Base-by-base conservation (phyloP, 2,888 invertebrate species). In the Dynastes tityus region DNA sequence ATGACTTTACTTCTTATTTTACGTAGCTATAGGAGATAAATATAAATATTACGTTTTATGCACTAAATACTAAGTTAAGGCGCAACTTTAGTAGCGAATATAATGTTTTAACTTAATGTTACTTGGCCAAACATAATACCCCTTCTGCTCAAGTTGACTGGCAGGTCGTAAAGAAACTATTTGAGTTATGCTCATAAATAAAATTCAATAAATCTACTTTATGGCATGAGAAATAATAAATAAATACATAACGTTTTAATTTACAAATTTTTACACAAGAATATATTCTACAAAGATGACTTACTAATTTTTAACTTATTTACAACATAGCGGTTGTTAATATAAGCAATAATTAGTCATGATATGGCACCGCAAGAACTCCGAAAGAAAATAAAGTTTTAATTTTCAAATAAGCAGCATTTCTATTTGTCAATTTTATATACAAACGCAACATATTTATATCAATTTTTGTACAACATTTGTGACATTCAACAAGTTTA, bases 311-410 rank as follows among this genome's bases (percentile, higher is more conserved):
- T 3, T 27, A 68, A 53, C 49, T n/a, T 68, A 68, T 68, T 51
- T 68, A 68, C 68, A 68, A 51, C 27, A 9, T 51, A 22, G 49
- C 51, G 49, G 51, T 51, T 68, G 32, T 73, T 58, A 73, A 61
- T 53, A 73, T 27, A 73, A 61, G 58, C 73, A 61, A 58, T 73
- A 61, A 53, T 65, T 73, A 22, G 40, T 73, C 53, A 45, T 58
- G 58, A 73, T 73, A 73, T 73, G 73, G 73, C 73, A 73, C 73
- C 37, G 73, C 73, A 73, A 73, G 73, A 73, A 73, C 73, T 73
- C 73, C 16, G 22, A 73, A 58, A 45, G 58, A 37, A 61, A 61
- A 68, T 27, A 16, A 51, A 37, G 40, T 22, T 73, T 73, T 45
- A 53, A 73, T 53, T 73, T 68, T 73, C 37, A 73, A 73, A 73